Percentiles rank a stretch among this genome's conserved stretches.
Conservation (phyloP, 2,113 vertebrate species). For the Rhombomys opimus region DNA sequence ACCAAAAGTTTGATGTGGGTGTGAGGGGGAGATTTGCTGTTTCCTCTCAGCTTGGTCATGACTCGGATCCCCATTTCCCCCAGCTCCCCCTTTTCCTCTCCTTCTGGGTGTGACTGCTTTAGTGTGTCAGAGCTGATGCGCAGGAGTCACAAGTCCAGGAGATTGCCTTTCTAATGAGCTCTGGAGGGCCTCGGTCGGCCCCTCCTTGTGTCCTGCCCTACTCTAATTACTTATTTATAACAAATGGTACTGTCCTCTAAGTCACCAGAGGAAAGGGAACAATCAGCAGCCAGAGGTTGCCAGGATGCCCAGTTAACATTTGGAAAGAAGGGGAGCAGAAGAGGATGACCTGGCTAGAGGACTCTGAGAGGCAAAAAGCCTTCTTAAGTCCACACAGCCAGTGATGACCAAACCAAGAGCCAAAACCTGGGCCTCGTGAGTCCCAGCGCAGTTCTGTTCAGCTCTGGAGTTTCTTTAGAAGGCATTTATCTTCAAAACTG, state of each 20-base stretch:
- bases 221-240: constrained; percentile 55
- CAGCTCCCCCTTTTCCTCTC: not conserved
- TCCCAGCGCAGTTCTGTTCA: not conserved
- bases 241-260: not conserved
- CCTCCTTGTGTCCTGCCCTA: constrained; percentile 45
- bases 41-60: not conserved
- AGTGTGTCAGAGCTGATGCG: constrained; percentile 70
- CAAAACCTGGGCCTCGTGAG: not conserved
- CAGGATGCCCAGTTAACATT: not conserved
- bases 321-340: not conserved
- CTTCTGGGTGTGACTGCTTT: constrained; percentile 42
- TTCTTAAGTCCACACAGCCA: not conserved
- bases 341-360: not conserved
- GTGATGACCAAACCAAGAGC: not conserved
- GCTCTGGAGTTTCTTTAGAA: not conserved
- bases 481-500: constrained; percentile 56
- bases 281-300: not conserved
- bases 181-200: constrained; percentile 83
- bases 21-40: not conserved
- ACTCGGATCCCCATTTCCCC: no score
- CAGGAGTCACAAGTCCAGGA: constrained; percentile 79
- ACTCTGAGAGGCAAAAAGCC: not conserved
- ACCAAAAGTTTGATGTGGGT: not conserved
- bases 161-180: constrained; percentile 89
- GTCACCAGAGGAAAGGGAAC: constrained; percentile 1